Base-by-base conservation (phyloP, 1,140 invertebrate genomes). In the Procambarus virginalis region DNA sequence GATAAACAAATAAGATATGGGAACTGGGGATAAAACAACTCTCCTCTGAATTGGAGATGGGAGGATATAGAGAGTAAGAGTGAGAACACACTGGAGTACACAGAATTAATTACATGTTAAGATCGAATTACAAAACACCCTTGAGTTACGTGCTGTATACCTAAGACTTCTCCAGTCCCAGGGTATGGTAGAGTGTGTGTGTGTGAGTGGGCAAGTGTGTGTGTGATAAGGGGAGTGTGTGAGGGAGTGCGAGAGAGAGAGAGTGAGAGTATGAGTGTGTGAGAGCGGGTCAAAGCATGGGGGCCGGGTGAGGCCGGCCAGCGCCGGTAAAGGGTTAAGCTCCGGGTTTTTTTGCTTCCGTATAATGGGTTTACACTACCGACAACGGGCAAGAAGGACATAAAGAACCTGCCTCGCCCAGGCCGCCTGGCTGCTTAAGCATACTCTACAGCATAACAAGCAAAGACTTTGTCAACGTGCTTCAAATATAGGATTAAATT, bases 311-410 rank as follows among this genome's bases (percentile, higher is more conserved):
- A 64, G 60, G 60, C 1, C 34, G n/a, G 55, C 8, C 14, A 64
- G 60, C 68, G 10, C 2, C 68, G 34, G 8, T 73, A 73, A 73
- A 73, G 68, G 68, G 68, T 73, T 73, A 73, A 73, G 20, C n/a
- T 34, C n/a, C 22, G 2, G 0, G 8, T 34, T 68, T 73, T 73
- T 73, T 73, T 73, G 68, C 68, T 34, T 73, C 68, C 20, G 68
- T 73, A 9, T 73, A 73, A 73, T 73, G 68, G n/a, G n/a, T 73
- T 73, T 73, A 73, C 68, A 73, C 68, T 73, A 34, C 68, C 22
- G n/a, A 22, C 68, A 20, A n/a, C 68, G 68, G 68, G n/a, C 22
- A 73, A 73, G 68, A 73, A 73, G 68, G 68, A 6, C 22, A 73
- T 34, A 73, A 1, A 2, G n/a, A 20, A 17, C 4, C 60, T 20